Conservation (phyloP, 2,113 vertebrate species). For the Chinchilla lanigera region DNA sequence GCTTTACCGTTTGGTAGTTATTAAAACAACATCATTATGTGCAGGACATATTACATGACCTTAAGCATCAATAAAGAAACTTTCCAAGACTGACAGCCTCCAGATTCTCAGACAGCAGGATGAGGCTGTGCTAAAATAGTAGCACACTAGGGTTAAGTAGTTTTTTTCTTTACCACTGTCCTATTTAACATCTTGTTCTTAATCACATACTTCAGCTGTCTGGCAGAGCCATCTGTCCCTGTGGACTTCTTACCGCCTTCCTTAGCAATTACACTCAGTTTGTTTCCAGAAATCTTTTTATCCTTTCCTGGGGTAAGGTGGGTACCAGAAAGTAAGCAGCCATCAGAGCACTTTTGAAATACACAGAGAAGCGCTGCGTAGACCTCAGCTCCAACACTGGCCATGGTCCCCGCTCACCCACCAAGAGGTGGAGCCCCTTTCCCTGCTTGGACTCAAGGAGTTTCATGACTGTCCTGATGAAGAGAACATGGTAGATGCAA, state of each 20-base stretch:
- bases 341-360: neutral
- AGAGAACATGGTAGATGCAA: neutral
- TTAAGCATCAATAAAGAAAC: neutral
- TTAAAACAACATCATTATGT: neutral
- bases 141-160: neutral
- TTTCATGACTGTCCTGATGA: neutral
- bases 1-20: neutral
- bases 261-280: neutral
- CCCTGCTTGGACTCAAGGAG: neutral
- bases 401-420: neutral
- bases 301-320: neutral
- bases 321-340: neutral
- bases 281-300: neutral
- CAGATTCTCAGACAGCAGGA: neutral
- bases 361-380: neutral
- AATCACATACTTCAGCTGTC: neutral
- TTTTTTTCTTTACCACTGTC: neutral
- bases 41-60: neutral
- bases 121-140: neutral
- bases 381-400: neutral
- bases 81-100: neutral
- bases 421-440: neutral
- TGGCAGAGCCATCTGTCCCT: neutral
- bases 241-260: neutral
- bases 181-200: neutral